Evolutionary conservation across 1,140 invertebrate species (phyloP).

Genomic region (Drosophila ercepeae): DNA sequence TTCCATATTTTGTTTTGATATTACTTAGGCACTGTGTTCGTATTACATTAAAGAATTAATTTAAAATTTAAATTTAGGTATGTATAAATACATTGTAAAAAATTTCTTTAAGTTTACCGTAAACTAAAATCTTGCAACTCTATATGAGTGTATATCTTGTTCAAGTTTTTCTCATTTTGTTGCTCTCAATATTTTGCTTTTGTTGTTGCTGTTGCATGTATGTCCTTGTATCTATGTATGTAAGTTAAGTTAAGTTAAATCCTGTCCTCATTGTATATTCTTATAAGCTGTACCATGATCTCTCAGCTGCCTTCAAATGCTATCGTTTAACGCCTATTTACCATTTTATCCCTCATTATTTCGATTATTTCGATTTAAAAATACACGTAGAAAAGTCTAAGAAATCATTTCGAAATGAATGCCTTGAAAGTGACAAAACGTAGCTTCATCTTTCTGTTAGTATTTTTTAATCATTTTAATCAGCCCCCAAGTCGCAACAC

Average conservation of each 20-base stretch:
- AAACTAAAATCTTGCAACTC: conserved; percentile 79
- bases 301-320: conserved; percentile 30
- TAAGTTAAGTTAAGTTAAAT: conserved; percentile 45
- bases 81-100: conserved; percentile 83
- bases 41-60: conserved; percentile 84
- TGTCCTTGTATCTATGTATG: conserved; percentile 50
- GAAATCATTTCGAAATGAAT: conserved; percentile 46
- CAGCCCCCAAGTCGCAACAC: conserved; percentile 66
- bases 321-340: conserved; percentile 54
- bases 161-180: conserved; percentile 26
- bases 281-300: conserved; percentile 55
- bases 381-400: conserved; percentile 68
- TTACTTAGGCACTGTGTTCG: conserved; percentile 84
- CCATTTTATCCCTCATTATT: not conserved
- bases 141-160: conserved; percentile 63
- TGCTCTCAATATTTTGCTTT: conserved; percentile 29
- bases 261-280: conserved; percentile 44
- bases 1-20: conserved; percentile 63
- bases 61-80: conserved; percentile 82
- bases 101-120: conserved; percentile 82
- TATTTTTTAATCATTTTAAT: not conserved
- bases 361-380: conserved; percentile 50
- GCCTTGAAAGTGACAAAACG: conserved; percentile 33
- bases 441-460: conserved; percentile 16
- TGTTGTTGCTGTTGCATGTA: conserved; percentile 33